phyloP scores from a whole-genome alignment of 2,797 vertebrate species.

The Paramormyrops hopkinsi region DNA sequence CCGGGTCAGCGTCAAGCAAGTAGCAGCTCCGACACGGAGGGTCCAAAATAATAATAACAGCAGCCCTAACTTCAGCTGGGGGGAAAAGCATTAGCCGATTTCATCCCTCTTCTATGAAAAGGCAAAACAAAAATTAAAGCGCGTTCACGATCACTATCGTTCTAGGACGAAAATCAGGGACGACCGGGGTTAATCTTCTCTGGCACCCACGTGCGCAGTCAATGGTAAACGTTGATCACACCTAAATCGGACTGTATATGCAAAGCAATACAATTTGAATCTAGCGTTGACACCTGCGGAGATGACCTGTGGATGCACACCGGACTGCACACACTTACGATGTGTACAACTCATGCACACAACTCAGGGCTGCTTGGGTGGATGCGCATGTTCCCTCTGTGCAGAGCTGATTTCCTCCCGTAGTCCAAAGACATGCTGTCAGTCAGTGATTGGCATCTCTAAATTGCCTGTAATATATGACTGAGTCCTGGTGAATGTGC shows the following conservation, averaged over 20 bases:
- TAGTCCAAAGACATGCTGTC: background rate
- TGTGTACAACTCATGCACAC: background rate
- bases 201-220: background rate
- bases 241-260: background rate
- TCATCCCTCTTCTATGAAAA: background rate
- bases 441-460: background rate
- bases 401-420: background rate
- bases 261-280: background rate
- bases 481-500: background rate
- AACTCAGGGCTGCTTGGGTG: background rate
- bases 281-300: background rate
- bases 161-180: background rate
- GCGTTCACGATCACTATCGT: background rate
- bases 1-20: background rate
- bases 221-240: background rate
- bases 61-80: background rate
- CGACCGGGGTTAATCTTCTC: background rate
- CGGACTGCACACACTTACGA: background rate
- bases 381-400: background rate
- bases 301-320: background rate
- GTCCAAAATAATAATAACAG: background rate
- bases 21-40: background rate
- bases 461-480: background rate
- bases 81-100: background rate
- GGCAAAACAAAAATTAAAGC: background rate